Evolutionary conservation across 2,888 invertebrate genomes (phyloP).

Genomic region (Bibio marci): DNA sequence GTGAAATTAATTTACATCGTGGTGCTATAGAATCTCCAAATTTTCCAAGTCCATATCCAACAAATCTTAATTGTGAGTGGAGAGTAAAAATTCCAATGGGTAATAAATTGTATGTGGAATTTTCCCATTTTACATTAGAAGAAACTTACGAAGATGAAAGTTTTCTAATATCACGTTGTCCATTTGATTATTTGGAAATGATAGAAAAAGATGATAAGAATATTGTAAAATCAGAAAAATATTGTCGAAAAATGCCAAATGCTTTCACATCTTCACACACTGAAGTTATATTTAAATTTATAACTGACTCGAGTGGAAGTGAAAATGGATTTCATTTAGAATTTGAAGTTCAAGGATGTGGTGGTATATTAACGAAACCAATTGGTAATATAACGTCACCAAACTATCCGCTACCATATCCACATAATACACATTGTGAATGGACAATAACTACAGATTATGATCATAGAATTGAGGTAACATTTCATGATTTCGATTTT

Average conservation of each 20-base stretch:
- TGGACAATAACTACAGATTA: conserved; percentile 55
- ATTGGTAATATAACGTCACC: conserved; percentile 43
- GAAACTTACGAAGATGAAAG: background rate
- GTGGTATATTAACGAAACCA: conserved; percentile 40
- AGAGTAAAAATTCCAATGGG: conserved; percentile 53
- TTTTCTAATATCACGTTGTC: conserved; percentile 26
- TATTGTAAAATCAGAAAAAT: conserved; percentile 19
- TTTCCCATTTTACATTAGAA: conserved; percentile 61
- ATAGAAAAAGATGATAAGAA: conserved; percentile 26
- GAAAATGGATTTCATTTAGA: conserved; percentile 64
- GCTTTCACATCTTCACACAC: conserved; percentile 14
- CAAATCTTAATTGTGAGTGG: conserved; percentile 56
- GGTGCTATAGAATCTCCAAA: conserved; percentile 79
- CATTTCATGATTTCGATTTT: conserved; percentile 44
- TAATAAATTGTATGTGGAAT: conserved; percentile 62
- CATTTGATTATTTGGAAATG: conserved; percentile 39
- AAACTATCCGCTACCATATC: conserved; percentile 41
- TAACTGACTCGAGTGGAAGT: conserved; percentile 36
- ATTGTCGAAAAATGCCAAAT: conserved; percentile 15
- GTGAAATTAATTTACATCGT: conserved; percentile 17
- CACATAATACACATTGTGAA: conserved; percentile 42
- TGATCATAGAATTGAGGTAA: conserved; percentile 49
- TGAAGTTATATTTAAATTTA: conserved; percentile 22
- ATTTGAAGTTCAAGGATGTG: conserved; percentile 58
- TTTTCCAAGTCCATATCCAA: conserved; percentile 51